A percentile compares a stretch with the other conserved stretches of the same genome.
These are phyloP conservation scores for Patella ulyssiponensis DNA, from an alignment of 2,888 invertebrate species.

Conservation along the genomic window DNA sequence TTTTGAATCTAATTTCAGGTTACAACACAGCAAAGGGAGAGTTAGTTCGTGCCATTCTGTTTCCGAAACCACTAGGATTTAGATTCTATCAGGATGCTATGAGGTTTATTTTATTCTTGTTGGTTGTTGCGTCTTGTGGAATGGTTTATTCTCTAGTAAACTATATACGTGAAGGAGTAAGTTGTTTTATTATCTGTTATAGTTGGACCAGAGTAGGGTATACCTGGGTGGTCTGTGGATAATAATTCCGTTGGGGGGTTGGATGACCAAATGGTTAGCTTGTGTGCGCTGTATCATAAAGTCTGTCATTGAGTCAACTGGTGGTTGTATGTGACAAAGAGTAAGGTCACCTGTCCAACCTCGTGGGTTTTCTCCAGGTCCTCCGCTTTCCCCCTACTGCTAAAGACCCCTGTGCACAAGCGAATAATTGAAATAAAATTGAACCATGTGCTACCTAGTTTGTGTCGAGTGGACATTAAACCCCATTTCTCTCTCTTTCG, in stretches of 20 bases:
- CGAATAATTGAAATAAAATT: no score
- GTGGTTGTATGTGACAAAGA: no score
- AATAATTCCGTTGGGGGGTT: constrained; percentile 9
- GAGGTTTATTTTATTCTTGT: constrained; percentile 84
- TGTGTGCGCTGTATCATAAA: no score
- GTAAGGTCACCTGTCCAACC: no score
- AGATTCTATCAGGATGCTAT: constrained; percentile 91
- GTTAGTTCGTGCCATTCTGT: constrained; percentile 91
- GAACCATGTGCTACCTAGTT: no score
- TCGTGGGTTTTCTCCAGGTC: no score
- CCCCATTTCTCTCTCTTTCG: not conserved
- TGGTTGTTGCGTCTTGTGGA: constrained; percentile 84
- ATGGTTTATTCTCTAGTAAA: constrained; percentile 87
- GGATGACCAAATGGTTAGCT: not conserved
- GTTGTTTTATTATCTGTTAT: constrained; percentile 22
- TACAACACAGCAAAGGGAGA: constrained; percentile 92
- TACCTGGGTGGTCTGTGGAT: constrained; percentile 9
- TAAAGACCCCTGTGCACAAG: no score
- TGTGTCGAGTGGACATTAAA: no score
- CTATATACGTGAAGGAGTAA: constrained; percentile 75
- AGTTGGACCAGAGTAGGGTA: not conserved
- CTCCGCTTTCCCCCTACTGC: no score
- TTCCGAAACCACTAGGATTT: constrained; percentile 95
- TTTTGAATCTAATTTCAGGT: constrained; percentile 71
- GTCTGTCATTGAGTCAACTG: no score